Evolutionary conservation across 2,113 vertebrate genomes (phyloP).

Genomic region (Ahaetulla prasina): DNA sequence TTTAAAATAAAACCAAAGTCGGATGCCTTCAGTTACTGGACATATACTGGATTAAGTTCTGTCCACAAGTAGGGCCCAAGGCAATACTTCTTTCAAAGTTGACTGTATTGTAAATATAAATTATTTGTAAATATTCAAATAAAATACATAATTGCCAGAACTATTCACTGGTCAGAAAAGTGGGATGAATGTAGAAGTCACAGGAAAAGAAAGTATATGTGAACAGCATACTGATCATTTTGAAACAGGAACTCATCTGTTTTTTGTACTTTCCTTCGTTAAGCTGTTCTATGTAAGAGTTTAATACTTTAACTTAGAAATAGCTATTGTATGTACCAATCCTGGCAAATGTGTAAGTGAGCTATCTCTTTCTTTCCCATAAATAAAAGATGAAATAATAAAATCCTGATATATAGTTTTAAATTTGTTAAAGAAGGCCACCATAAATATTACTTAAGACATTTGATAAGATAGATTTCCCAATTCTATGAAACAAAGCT

Average conservation of each 20-base stretch:
- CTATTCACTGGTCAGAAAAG: not conserved
- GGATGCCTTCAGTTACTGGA: not conserved
- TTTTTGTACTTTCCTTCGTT: not conserved
- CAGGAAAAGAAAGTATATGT: not conserved
- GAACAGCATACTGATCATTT: not conserved
- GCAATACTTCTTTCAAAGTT: not conserved
- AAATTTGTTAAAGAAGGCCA: constrained; percentile 54
- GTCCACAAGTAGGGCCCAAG: not conserved
- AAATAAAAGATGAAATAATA: constrained; percentile 47
- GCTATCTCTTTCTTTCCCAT: constrained; percentile 44
- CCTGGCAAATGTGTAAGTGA: not conserved
- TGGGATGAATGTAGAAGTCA: not conserved
- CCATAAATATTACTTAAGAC: constrained; percentile 51
- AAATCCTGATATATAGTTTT: constrained; percentile 49
- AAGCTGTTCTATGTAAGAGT: not conserved
- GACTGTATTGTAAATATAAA: not conserved
- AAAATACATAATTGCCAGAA: not conserved
- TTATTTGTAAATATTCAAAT: not conserved
- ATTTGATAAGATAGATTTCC: constrained; percentile 39
- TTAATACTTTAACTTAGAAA: not conserved
- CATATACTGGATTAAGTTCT: not conserved
- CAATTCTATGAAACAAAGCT: constrained; percentile 11
- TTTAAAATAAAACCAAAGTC: not conserved
- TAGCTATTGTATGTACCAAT: not conserved
- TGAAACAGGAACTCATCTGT: not conserved